Evolutionary conservation across 2,797 vertebrate species (phyloP).

Genomic region (Euthynnus affinis): DNA sequence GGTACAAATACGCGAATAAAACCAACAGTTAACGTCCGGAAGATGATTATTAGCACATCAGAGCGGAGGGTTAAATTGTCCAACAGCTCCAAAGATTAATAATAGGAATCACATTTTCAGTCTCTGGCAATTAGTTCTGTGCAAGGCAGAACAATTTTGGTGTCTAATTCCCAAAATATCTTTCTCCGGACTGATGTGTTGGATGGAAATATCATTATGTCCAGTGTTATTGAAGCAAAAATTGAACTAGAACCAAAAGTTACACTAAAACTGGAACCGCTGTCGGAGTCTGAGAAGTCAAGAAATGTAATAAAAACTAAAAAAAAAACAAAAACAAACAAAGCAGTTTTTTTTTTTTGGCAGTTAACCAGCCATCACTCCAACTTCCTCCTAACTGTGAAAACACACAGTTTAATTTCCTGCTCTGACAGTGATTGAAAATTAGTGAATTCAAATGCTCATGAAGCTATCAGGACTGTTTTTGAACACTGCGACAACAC

Average conservation of each 20-base stretch:
- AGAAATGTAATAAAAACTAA: neutral
- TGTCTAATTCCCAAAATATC: too few relatives aligned
- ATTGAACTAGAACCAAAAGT: neutral
- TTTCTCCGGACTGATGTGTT: neutral
- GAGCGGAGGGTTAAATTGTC: neutral
- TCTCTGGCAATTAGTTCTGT: too few relatives aligned
- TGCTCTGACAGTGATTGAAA: slow-evolving; percentile 36
- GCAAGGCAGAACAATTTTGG: too few relatives aligned
- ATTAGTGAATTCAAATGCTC: slow-evolving; percentile 22
- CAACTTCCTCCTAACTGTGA: slow-evolving; percentile 23
- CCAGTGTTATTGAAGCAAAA: neutral
- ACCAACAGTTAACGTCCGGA: fast-evolving
- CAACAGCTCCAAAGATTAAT: too few relatives aligned
- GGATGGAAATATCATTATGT: neutral
- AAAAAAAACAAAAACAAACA: neutral
- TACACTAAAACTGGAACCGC: neutral
- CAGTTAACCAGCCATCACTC: neutral
- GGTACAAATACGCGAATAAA: fast-evolving
- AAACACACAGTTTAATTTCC: slow-evolving; percentile 29
- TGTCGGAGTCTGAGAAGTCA: neutral
- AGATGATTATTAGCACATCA: neutral
- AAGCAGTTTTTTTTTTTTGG: neutral
- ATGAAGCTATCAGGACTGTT: neutral
- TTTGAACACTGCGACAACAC: neutral
- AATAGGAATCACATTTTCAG: too few relatives aligned